A percentile compares a stretch with the other conserved stretches of the same genome.
These are phyloP conservation scores for Archivesica marissinica DNA, from an alignment of 1,140 invertebrate genomes.

Conservation along the genomic window DNA sequence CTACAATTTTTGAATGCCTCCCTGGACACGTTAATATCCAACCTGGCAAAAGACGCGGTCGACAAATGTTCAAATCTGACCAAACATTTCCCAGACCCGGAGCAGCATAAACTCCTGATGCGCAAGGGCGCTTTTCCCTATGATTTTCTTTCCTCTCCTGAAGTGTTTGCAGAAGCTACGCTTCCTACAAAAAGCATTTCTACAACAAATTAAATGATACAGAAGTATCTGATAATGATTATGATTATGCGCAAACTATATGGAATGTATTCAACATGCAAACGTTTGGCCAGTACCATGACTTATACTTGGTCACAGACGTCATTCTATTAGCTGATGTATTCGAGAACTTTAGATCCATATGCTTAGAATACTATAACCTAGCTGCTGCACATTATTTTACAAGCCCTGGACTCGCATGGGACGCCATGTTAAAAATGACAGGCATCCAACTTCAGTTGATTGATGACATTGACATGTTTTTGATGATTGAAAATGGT, in stretches of 20 bases:
- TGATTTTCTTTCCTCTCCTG: conserved; percentile 68
- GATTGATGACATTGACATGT: conserved; percentile 70
- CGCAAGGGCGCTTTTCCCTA: conserved; percentile 37
- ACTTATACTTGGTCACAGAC: conserved; percentile 80
- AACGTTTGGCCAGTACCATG: conserved; percentile 82
- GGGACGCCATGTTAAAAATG: conserved; percentile 74
- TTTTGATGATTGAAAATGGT: conserved; percentile 76
- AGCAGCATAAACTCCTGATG: conserved; percentile 16
- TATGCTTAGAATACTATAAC: conserved; percentile 63
- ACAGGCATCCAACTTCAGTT: conserved; percentile 69
- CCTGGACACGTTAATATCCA: not conserved
- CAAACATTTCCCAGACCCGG: conserved; percentile 29
- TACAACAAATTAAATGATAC: conserved; percentile 34
- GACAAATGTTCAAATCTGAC: conserved; percentile 73
- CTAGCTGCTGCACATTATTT: conserved; percentile 76
- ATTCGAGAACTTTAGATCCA: conserved; percentile 84
- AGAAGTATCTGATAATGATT: conserved; percentile 66
- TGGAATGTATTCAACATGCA: conserved; percentile 76
- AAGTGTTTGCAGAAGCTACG: conserved; percentile 8
- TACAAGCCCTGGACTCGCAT: conserved; percentile 72
- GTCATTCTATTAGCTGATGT: conserved; percentile 80
- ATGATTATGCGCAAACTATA: conserved; percentile 72
- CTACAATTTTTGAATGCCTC: not conserved
- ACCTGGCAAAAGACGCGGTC: conserved; percentile 39
- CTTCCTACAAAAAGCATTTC: conserved; percentile 51